Base-by-base conservation (phyloP, 2,113 vertebrate species). In the Quiscalus mexicanus region DNA sequence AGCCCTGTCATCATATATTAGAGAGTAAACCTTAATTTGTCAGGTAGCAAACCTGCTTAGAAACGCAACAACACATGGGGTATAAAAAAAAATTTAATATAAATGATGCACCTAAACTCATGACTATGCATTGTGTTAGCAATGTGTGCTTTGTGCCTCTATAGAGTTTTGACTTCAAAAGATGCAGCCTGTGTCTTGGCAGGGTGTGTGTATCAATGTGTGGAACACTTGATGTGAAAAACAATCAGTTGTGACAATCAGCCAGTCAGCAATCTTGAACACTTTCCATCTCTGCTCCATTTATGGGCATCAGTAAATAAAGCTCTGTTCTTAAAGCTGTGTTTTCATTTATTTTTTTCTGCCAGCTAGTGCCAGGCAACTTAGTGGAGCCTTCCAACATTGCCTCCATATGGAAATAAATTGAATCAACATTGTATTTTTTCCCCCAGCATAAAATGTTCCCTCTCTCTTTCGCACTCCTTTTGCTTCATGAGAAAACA, bases 281-380 rank as follows among this genome's bases (percentile, higher is more conserved):
- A 83, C 17, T 47, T 96, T 97, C 81, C 90, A 96, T 75, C 79
- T 96, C 95, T 91, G 31, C 33, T 91, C 95, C 65, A 83, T 94
- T 96, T 97, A 63, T 89, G 78, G 73, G 81, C 83, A 45, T 85
- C 65, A 75, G 90, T 83, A 95, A 96, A 94, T 95, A 96, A 96
- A 89, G 92, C 87, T 69, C 44, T 92, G 71, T 93, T 92, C 44
- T 95, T 68, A 74, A 65, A 74, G 52, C 44, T 90, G 28, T 94
- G 96, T 86, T 96, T 92, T 89, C 80, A 81, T 93, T 80, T 96
- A 69, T 96, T 93, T 92, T 87, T 88, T 94, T 67, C 89, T 95
- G 75, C 90, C 93, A 94, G 87, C 64, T 82, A 87, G 96, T 97
- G 84, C 91, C 94, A 97, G 95, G 90, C 94, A 89, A 67, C 31